These are phyloP conservation scores for Drosophila prostipennis DNA, from an alignment of 2,888 invertebrate genomes.

Conservation along the genomic window DNA sequence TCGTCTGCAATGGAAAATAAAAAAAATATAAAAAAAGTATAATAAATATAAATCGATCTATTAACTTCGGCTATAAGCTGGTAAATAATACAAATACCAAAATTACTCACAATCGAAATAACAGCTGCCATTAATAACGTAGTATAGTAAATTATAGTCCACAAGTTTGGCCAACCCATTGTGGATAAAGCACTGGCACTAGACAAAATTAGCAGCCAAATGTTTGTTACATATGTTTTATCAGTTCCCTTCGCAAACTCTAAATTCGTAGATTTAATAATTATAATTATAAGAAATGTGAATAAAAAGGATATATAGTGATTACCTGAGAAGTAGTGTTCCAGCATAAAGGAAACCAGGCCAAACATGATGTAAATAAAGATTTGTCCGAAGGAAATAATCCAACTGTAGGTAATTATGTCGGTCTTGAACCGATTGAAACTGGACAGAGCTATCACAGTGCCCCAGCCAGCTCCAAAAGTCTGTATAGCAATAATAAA, in stretches of 20 bases:
- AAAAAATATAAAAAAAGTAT: neutral
- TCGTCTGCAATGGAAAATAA: conserved; percentile 50
- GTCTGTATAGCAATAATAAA: conserved; percentile 87
- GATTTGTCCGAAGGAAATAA: conserved; percentile 71
- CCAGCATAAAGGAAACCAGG: conserved; percentile 88
- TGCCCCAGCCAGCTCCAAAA: conserved; percentile 94
- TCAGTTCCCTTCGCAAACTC: conserved; percentile 6
- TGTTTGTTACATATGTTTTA: conserved; percentile 41
- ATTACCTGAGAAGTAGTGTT: conserved; percentile 85
- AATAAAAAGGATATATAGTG: neutral
- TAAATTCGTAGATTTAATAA: neutral
- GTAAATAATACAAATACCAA: neutral
- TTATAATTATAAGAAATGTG: neutral
- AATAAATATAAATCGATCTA: too few relatives aligned
- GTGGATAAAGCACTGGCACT: conserved; percentile 70
- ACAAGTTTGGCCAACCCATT: conserved; percentile 87
- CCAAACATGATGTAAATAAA: conserved; percentile 84
- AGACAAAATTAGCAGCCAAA: conserved; percentile 71
- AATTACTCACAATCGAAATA: conserved; percentile 87
- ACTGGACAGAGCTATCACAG: conserved; percentile 92
- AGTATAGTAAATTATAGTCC: conserved; percentile 90
- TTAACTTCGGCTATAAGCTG: too few relatives aligned
- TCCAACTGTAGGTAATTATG: conserved; percentile 85
- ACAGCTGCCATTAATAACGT: conserved; percentile 90
- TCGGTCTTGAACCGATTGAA: conserved; percentile 91